Base-by-base conservation (phyloP, 2,797 vertebrate genomes). In the Tokudaia muenninki region DNA sequence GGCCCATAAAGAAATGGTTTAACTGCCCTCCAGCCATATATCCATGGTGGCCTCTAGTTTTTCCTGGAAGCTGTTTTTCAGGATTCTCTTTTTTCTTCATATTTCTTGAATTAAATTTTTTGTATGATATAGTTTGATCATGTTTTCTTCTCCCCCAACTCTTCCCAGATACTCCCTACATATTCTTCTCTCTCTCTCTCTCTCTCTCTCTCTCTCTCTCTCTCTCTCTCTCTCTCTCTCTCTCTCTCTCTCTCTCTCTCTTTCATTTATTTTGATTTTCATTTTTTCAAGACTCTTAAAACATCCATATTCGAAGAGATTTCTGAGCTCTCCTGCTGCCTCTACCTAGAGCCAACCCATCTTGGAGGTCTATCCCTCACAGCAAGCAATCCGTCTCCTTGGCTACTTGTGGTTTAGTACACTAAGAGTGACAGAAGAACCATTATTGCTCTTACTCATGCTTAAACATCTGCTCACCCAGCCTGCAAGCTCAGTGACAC, bases 381-480 rank as follows among this genome's bases (percentile, higher is more conserved):
- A 87, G 19, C 55, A 24, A 83, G 14, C 70, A 16, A 44, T 84
- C 50, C 7, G n/a, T 93, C 52, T 87, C 65, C 65, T 94, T 41
- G 37, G 70, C 67, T 86, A 79, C 72, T 84, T 95, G 72, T 87
- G 63, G 50, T 79, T 89, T 74, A 50, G 22, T 47, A 2, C 37
- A n/a, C 70, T 83, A 79, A 93, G n/a, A 94, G 63, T 92, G 96
- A 72, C 65, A 91, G 61, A 96, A 87, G 57, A 82, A 59, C 19
- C 70, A 75, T 70, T 65, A 34, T 91, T 92, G 47, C 63, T 92
- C 44, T 91, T 92, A 74, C n/a, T 81, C 47, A 77, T 67, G 63
- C 47, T 91, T 96, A 79, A 87, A 70, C 78, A 75, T 91, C 78
- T 97, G 70, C 14, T 94, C 41, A 80, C 19, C 19, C 37, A 95